These are phyloP conservation scores for Lapara coniferarum DNA, from an alignment of 2,888 invertebrate species.

Conservation along the genomic window DNA sequence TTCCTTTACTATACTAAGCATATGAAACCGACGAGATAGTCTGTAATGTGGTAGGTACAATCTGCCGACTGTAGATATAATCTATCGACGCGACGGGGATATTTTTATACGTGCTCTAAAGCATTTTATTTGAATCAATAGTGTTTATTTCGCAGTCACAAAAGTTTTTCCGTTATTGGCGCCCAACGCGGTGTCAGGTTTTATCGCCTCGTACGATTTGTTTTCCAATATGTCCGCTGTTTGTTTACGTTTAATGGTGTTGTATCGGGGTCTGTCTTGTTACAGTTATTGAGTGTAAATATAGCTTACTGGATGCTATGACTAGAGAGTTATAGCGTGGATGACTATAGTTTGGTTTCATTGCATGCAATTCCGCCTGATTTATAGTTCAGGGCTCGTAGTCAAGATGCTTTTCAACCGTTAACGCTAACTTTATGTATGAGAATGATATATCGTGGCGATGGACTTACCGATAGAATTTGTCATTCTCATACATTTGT, in stretches of 20 bases:
- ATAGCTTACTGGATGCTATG: not conserved
- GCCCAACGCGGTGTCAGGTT: slow-evolving; percentile 44
- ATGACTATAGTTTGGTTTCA: no score
- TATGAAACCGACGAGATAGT: no score
- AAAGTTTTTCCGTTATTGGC: slow-evolving; percentile 39
- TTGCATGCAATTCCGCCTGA: no score
- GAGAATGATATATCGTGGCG: no score
- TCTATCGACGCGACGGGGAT: not conserved
- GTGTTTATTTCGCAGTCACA: not conserved
- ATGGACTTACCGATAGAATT: no score
- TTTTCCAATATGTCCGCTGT: slow-evolving; percentile 28
- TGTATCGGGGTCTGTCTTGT: not conserved
- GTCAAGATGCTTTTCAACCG: no score
- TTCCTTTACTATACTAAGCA: no score
- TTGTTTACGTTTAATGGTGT: slow-evolving; percentile 24
- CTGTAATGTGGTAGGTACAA: no score
- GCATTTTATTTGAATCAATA: not conserved
- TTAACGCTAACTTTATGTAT: no score
- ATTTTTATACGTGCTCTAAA: not conserved
- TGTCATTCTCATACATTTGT: no score
- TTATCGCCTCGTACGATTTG: slow-evolving; percentile 25
- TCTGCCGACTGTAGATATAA: not conserved
- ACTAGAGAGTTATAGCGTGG: not conserved
- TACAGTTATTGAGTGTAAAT: not conserved
- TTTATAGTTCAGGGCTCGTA: no score